Evolutionary conservation across 1,140 invertebrate species (phyloP), one percentile per base, ranked within the genome.

Genomic region (Papilio glaucus): DNA sequence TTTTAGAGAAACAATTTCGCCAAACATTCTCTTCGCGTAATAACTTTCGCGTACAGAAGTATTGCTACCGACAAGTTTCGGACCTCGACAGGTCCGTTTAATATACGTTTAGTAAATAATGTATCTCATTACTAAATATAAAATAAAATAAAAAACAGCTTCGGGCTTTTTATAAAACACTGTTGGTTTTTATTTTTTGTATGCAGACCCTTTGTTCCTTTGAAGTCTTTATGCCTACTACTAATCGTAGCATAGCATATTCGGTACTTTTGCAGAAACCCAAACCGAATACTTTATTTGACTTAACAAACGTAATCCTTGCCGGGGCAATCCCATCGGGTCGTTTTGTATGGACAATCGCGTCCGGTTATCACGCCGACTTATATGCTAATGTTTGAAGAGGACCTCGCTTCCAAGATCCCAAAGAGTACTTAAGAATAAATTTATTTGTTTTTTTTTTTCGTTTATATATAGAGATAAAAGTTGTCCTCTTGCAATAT

Each of bases 241-340:
- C 49, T 57, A 57, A 57, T 57, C 49, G 49, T 57, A 57, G 49
- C 18, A 57, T 57, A 57, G 49, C 49, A 57, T 57, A 57, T 57
- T 24, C 10, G 21, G 49, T 57, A 57, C 10, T 57, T 6, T 57
- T 12, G 9, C 21, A 57, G 49, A 26, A 57, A 57, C 49, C 49
- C 49, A 12, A 24, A 15, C 42, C 15, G 49, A 24, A 9, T 57
- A 57, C 49, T 24, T 26, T 57, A 57, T 57, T 57, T 57, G 49
- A 57, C 49, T 57, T 57, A 57, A 57, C 49, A 57, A 57, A 24
- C 49, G 49, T 57, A 57, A 57, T 57, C 49, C 49, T 57, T 57
- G 21, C 49, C 9, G 49, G 49, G 29, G 49, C 21, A 57, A 57
- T 57, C 49, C 49, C 49, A 26, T 57, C 24, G 49, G 49, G 49